These are phyloP conservation scores for Coelopa frigida DNA, from an alignment of 1,140 invertebrate genomes.

Conservation along the genomic window DNA sequence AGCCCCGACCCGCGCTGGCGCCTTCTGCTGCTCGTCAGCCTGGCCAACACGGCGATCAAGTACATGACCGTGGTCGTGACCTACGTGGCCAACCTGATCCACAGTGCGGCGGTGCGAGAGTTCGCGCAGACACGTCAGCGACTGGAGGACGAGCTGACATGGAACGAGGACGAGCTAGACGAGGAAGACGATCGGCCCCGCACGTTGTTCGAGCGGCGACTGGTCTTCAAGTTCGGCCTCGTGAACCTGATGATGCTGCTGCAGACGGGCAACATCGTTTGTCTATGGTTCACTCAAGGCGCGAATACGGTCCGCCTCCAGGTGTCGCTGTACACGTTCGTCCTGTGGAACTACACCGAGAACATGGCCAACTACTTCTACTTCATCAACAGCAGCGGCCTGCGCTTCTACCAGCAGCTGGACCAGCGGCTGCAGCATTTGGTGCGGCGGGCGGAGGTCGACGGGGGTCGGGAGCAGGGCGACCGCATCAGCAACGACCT, in stretches of 20 bases:
- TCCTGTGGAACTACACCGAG: constrained; percentile 38
- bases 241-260: constrained; percentile 37
- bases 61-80: constrained; percentile 31
- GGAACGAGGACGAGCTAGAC: constrained; percentile 10
- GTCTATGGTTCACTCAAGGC: constrained; percentile 6
- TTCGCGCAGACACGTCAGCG: constrained; percentile 22
- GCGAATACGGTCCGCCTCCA: constrained; percentile 18
- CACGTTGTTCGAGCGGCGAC: constrained; percentile 22
- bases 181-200: neutral
- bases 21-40: constrained; percentile 26
- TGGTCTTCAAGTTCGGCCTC: constrained; percentile 34
- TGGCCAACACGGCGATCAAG: constrained; percentile 35
- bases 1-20: constrained; percentile 24
- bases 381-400: constrained; percentile 25
- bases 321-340: constrained; percentile 33
- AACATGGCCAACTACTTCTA: constrained; percentile 40
- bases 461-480: constrained; percentile 14
- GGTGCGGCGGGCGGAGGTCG: neutral
- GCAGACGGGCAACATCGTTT: constrained; percentile 28
- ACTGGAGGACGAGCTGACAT: constrained; percentile 18
- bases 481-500: constrained; percentile 24
- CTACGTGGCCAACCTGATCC: constrained; percentile 31
- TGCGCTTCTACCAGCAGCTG: constrained; percentile 27
- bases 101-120: constrained; percentile 27
- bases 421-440: constrained; percentile 17